Evolutionary conservation across 2,888 invertebrate species (phyloP).

Genomic region (Philereme transversata): DNA sequence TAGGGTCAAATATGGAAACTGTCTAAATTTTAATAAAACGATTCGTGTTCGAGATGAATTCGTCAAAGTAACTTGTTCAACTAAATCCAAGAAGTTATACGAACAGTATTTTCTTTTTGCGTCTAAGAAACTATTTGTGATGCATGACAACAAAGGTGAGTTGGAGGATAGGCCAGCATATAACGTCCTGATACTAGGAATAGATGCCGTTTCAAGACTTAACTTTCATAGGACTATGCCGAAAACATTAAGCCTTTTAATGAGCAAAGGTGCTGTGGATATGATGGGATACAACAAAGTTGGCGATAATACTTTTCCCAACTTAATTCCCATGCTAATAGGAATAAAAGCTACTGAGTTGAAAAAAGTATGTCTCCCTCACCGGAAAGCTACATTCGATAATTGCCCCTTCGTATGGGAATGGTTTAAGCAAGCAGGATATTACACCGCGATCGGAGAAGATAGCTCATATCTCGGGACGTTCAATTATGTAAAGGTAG

Average conservation of each 20-base stretch:
- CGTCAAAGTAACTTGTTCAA: slow-evolving; percentile 84
- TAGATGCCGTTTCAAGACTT: slow-evolving; percentile 93
- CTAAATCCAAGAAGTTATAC: slow-evolving; percentile 70
- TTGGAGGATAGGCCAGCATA: slow-evolving; percentile 53
- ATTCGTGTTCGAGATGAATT: slow-evolving; percentile 83
- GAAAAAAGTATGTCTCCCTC: slow-evolving; percentile 85
- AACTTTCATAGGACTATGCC: slow-evolving; percentile 94
- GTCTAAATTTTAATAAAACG: slow-evolving; percentile 65
- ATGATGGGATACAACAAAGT: slow-evolving; percentile 96
- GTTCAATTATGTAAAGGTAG: slow-evolving; percentile 91
- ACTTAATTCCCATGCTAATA: slow-evolving; percentile 91
- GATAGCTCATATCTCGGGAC: slow-evolving; percentile 91
- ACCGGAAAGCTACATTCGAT: slow-evolving; percentile 86
- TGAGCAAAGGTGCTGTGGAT: slow-evolving; percentile 87
- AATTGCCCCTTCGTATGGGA: slow-evolving; percentile 95
- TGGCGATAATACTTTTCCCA: slow-evolving; percentile 97
- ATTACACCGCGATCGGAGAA: slow-evolving; percentile 91
- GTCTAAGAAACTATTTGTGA: slow-evolving; percentile 56
- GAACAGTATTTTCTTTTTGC: slow-evolving; percentile 87
- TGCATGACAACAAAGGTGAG: slow-evolving; percentile 25
- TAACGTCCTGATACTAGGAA: slow-evolving; percentile 91
- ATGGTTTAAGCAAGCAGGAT: slow-evolving; percentile 88
- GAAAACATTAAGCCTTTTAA: slow-evolving; percentile 85
- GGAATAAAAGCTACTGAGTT: slow-evolving; percentile 88
- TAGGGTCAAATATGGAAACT: slow-evolving; percentile 65